Evolutionary conservation across 2,888 invertebrate genomes (phyloP).

Genomic region (Drosophila atripex): DNA sequence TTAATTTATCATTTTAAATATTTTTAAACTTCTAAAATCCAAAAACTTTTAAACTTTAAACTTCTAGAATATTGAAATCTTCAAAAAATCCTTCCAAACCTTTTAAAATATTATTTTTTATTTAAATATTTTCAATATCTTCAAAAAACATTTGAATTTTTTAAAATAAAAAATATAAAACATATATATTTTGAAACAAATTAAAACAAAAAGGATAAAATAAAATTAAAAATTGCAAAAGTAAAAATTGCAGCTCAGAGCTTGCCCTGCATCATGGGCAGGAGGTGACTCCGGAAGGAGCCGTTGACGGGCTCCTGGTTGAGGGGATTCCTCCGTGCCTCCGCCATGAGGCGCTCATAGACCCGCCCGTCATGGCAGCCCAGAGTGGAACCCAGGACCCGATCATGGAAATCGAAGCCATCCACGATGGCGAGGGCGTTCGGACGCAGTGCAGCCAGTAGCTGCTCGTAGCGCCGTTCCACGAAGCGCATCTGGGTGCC

Average conservation of each 20-base stretch:
- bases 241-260: conserved; percentile 8
- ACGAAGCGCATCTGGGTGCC: conserved; percentile 82
- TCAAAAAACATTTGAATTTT: not conserved
- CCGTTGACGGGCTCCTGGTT: conserved; percentile 91
- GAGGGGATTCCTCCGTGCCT: conserved; percentile 91
- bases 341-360: conserved; percentile 91
- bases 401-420: conserved; percentile 93
- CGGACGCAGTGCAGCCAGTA: conserved; percentile 90
- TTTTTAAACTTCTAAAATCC: no score
- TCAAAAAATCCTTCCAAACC: not conserved
- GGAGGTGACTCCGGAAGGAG: conserved; percentile 86
- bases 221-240: not conserved
- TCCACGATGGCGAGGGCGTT: conserved; percentile 96
- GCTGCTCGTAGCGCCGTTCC: conserved; percentile 88
- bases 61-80: not conserved
- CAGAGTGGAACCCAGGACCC: conserved; percentile 89
- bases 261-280: conserved; percentile 85
- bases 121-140: not conserved
- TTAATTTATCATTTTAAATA: no score
- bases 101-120: not conserved
- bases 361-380: conserved; percentile 93
- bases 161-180: not conserved
- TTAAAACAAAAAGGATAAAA: not conserved
- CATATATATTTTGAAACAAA: not conserved
- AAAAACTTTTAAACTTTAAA: no score